Conservation (phyloP, 2,888 invertebrate species). For the Eupithecia subumbrata region DNA sequence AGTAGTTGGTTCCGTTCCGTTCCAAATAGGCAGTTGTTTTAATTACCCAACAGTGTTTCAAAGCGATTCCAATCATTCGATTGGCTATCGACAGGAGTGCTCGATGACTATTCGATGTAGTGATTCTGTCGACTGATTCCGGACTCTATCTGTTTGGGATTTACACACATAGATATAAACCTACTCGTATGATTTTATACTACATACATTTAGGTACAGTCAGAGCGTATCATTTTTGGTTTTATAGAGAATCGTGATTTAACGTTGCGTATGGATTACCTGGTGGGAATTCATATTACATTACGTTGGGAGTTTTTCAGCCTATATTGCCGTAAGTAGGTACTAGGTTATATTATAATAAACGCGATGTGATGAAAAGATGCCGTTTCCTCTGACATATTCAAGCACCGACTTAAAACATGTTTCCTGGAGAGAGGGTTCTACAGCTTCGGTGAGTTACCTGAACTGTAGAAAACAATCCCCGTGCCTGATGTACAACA, state of each 20-base stretch:
- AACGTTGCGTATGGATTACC: neutral
- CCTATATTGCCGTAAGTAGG: no score
- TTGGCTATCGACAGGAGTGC: conserved; percentile 12
- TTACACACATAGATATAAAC: neutral
- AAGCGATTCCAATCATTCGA: conserved; percentile 29
- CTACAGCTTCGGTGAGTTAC: no score
- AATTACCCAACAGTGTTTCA: conserved; percentile 25
- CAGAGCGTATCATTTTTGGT: no score
- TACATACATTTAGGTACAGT: neutral
- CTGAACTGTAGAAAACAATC: no score
- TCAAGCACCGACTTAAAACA: no score
- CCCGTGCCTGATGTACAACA: no score
- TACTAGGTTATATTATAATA: no score
- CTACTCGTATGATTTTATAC: neutral
- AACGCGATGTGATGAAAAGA: no score
- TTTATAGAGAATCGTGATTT: neutral
- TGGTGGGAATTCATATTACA: no score
- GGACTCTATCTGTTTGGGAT: neutral
- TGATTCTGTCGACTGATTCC: conserved; percentile 14
- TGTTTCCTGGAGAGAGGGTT: no score
- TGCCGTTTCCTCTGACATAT: no score
- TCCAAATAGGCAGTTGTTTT: conserved; percentile 12
- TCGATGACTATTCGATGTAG: conserved; percentile 13
- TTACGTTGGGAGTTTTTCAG: neutral
- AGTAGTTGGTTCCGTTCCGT: neutral